A percentile compares a stretch with the other conserved stretches of the same genome.
phyloP scores from a whole-genome alignment of 2,888 invertebrate genomes.

The Dicycla oo region DNA sequence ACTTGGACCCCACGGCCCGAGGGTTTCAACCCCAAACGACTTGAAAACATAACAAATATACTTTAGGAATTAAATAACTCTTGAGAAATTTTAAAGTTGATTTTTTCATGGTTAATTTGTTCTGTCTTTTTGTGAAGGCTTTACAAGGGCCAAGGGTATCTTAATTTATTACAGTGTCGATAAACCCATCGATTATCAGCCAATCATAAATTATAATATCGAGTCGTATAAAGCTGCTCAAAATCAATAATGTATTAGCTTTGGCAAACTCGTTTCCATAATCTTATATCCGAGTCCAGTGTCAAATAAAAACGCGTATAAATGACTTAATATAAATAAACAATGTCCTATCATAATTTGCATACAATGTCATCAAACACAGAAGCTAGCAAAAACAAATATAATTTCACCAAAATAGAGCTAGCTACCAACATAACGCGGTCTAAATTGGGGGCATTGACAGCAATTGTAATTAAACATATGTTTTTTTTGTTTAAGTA shows the following conservation, averaged over 20 bases:
- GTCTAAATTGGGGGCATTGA: constrained; percentile 57
- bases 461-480: constrained; percentile 51
- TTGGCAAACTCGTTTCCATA: constrained; percentile 41
- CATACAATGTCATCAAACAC: constrained; percentile 37
- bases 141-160: constrained; percentile 6
- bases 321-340: constrained; percentile 37
- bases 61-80: not conserved
- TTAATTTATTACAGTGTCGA: not conserved
- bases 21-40: too few species aligned
- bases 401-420: constrained; percentile 27
- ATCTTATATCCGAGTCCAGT: not conserved
- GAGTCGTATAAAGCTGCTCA: not conserved
- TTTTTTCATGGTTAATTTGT: not conserved
- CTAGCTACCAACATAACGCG: constrained; percentile 29
- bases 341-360: constrained; percentile 30
- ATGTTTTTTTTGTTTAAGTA: constrained; percentile 36
- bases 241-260: constrained; percentile 18
- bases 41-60: too few species aligned
- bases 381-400: constrained; percentile 5
- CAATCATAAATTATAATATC: constrained; percentile 7
- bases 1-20: too few species aligned
- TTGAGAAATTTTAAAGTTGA: not conserved
- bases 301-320: constrained; percentile 11
- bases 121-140: not conserved
- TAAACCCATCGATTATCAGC: not conserved